These are phyloP conservation scores for Shinisaurus crocodilurus DNA, from an alignment of 2,113 vertebrate species.

Conservation along the genomic window DNA sequence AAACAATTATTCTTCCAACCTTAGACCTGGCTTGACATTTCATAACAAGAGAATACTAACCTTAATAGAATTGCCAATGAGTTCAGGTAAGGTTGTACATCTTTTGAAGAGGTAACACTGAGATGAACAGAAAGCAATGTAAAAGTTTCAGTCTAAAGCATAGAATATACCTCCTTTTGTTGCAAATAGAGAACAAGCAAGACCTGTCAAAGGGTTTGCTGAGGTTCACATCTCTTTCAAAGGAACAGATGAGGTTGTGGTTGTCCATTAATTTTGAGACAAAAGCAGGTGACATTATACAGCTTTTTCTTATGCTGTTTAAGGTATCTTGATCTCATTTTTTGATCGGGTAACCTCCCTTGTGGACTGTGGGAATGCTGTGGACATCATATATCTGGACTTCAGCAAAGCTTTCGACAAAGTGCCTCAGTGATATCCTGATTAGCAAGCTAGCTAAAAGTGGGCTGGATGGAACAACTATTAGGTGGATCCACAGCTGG, in stretches of 20 bases:
- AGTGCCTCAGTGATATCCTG: too few species aligned
- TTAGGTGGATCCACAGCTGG: too few species aligned
- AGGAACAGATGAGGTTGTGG: background rate
- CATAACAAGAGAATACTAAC: slow-evolving; percentile 7
- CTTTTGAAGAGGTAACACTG: slow-evolving; percentile 11
- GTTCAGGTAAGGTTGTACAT: background rate
- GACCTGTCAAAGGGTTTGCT: slow-evolving; percentile 2
- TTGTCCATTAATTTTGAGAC: slow-evolving; percentile 26
- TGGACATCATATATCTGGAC: too few species aligned
- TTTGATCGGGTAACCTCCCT: too few species aligned
- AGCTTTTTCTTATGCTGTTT: slow-evolving; percentile 27
- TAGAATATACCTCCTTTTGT: background rate
- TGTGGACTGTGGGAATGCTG: too few species aligned
- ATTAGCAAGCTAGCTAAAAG: too few species aligned
- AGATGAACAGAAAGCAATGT: background rate
- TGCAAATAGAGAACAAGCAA: background rate
- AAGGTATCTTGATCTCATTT: background rate
- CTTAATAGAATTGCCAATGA: background rate
- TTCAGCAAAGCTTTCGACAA: too few species aligned
- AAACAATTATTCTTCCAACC: slow-evolving; percentile 19
- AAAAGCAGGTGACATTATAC: background rate
- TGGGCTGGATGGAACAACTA: too few species aligned
- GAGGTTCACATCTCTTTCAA: slow-evolving; percentile 3
- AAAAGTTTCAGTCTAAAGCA: slow-evolving; percentile 37
- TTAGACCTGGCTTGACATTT: background rate